phyloP scores from a whole-genome alignment of 1,140 invertebrate genomes.

The Drosophila quadrilineata region DNA sequence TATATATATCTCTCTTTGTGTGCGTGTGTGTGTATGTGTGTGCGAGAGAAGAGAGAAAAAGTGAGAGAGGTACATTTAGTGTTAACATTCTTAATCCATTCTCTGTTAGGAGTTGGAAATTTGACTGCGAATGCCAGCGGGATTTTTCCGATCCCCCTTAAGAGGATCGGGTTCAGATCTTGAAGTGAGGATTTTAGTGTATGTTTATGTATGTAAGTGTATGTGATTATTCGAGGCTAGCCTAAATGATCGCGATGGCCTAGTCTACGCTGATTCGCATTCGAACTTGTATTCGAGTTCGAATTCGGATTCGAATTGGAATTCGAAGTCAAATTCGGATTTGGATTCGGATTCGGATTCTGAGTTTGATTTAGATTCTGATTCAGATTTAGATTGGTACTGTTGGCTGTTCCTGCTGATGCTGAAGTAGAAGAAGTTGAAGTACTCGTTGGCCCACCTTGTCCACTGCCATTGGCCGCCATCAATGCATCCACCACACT shows the following conservation, averaged over 20 bases:
- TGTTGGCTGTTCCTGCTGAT: conserved; percentile 33
- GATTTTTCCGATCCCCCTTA: no score
- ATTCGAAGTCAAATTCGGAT: background rate
- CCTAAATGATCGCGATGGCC: conserved; percentile 33
- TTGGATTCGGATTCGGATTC: background rate
- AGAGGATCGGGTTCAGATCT: background rate
- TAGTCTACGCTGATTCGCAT: conserved; percentile 32
- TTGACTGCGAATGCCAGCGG: no score
- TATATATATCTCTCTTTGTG: no score
- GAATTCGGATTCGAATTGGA: background rate
- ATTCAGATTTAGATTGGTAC: conserved; percentile 37
- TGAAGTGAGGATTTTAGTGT: background rate
- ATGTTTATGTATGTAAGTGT: background rate
- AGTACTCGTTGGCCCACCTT: conserved; percentile 80
- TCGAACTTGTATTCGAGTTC: background rate
- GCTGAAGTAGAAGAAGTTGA: conserved; percentile 48
- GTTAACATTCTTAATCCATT: no score
- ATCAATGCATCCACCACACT: conserved; percentile 58
- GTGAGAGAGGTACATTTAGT: background rate
- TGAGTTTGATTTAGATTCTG: conserved; percentile 30
- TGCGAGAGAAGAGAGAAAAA: background rate
- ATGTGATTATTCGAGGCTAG: conserved; percentile 27
- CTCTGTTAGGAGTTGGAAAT: no score
- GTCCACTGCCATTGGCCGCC: conserved; percentile 59
- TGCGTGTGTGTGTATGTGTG: background rate